Evolutionary conservation across 2,113 vertebrate species (phyloP).

Genomic region (Fukomys damarensis): DNA sequence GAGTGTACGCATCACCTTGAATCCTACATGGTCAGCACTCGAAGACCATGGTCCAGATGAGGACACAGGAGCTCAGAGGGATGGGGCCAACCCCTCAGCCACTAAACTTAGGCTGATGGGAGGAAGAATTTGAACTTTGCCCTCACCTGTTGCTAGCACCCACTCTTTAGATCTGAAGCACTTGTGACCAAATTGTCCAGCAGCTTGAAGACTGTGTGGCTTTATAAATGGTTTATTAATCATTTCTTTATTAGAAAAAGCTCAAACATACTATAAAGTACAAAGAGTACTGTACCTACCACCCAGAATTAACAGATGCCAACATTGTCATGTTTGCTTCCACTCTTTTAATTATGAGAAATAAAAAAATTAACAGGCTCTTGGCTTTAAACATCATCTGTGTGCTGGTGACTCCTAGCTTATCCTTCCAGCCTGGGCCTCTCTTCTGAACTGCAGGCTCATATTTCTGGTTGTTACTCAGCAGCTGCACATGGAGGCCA

Average conservation of each 20-base stretch:
- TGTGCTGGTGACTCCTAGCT: background rate
- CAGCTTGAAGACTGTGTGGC: background rate
- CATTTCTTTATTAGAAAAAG: slow-evolving; percentile 54
- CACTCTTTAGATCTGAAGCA: background rate
- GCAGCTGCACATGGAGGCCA: background rate
- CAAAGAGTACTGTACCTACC: background rate
- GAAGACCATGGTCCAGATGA: background rate
- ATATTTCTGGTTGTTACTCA: background rate
- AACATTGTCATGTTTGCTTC: background rate
- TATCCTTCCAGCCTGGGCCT: rapidly evolving
- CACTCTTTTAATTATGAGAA: slow-evolving; percentile 55
- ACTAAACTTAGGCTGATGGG: background rate
- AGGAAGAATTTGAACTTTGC: background rate
- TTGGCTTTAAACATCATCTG: background rate
- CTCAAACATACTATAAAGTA: slow-evolving; percentile 47
- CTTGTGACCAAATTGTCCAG: background rate
- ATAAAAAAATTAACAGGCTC: slow-evolving; percentile 34
- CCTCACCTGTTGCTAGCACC: background rate
- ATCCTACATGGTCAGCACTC: background rate
- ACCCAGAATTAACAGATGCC: slow-evolving; percentile 21
- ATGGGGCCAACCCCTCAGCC: background rate
- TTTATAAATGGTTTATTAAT: slow-evolving; percentile 44
- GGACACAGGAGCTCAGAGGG: background rate
- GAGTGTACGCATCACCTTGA: background rate
- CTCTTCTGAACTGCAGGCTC: background rate